Conservation (phyloP, 2,888 invertebrate species). For the Drosophila demipolita region DNA sequence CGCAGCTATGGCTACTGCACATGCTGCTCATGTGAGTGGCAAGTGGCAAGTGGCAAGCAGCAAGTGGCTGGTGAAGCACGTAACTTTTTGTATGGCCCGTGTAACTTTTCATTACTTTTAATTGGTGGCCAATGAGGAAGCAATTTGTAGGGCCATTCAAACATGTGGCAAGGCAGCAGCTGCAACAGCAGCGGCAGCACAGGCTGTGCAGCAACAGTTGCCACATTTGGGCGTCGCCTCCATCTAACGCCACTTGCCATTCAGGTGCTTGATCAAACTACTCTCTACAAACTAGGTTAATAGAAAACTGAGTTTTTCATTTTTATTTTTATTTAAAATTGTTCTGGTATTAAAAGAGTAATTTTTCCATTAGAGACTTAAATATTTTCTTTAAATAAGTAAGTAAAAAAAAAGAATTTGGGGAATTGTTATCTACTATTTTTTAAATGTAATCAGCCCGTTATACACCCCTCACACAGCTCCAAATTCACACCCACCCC, state of each 20-base stretch:
- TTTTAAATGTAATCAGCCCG: background rate
- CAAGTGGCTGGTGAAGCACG: constrained; percentile 15
- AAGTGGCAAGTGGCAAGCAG: constrained; percentile 21
- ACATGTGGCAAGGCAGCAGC: constrained; percentile 11
- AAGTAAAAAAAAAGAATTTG: background rate
- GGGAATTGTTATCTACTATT: background rate
- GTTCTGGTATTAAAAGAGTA: background rate
- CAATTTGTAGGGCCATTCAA: constrained; percentile 72
- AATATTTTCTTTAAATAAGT: background rate
- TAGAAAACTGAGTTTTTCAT: background rate
- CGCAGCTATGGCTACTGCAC: constrained; percentile 4
- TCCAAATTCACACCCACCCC: background rate
- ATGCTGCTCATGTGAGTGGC: constrained; percentile 40
- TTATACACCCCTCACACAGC: background rate
- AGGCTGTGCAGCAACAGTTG: constrained; percentile 26
- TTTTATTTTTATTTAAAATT: background rate
- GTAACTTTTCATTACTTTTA: constrained; percentile 77
- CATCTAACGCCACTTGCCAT: constrained; percentile 16
- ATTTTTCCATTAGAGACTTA: background rate
- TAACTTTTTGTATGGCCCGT: constrained; percentile 45
- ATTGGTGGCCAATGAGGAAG: constrained; percentile 79
- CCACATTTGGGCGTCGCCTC: constrained; percentile 31
- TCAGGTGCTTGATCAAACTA: constrained; percentile 28
- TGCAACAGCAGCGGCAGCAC: constrained; percentile 1
- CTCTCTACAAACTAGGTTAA: constrained; percentile 1